Base-by-base conservation (phyloP, 53 echinoderm and acorn worm genomes). In the Echinarachnius parma region DNA sequence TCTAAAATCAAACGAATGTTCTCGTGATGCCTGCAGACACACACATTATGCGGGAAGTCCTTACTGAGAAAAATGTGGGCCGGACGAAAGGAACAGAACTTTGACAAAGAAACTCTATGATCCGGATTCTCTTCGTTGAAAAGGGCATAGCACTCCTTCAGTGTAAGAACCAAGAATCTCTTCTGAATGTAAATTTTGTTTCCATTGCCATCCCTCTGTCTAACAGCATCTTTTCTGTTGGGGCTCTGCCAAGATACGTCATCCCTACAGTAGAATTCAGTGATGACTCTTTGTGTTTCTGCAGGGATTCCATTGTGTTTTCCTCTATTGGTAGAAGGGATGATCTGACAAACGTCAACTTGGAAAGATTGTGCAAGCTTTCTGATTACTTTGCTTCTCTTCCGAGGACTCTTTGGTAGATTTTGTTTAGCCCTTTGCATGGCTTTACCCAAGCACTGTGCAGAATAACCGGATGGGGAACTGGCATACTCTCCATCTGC, bases 11-110 rank as follows among this genome's bases (percentile, higher is more conserved):
- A 45, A 28, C 76, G 1, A 37, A 60, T 30, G 19, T 60, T 78
- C 37, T 78, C 78, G 44, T 78, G 80, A 22, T 79, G 52, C 4
- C 48, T 46, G 28, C 77, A 77, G 18, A 77, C 22, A 31, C 77
- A 77, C 1, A 77, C 77, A 60, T 60, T 77, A 36, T 77, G 77
- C 9, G 62, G 77, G 31, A 77, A 77, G 48, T 77, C 77, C 61
- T 60, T 42, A 16, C 34, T 31, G 22, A 39, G 50, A 24, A 37
- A 44, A 8, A 62, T 48, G 33, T 62, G 28, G 45, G 62, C 45
- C 30, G 62, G 62, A 44, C 77, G 16, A 30, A 77, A 22, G 28
- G 27, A 61, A 16, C 61, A 77, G 28, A 77, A 77, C 39, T 54
- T 79, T 44, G 61, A 79, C 19, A 79, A 36, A 13, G 26, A 33